Base-by-base conservation (phyloP, 2,888 invertebrate species). In the Drosophila maculinotata region DNA sequence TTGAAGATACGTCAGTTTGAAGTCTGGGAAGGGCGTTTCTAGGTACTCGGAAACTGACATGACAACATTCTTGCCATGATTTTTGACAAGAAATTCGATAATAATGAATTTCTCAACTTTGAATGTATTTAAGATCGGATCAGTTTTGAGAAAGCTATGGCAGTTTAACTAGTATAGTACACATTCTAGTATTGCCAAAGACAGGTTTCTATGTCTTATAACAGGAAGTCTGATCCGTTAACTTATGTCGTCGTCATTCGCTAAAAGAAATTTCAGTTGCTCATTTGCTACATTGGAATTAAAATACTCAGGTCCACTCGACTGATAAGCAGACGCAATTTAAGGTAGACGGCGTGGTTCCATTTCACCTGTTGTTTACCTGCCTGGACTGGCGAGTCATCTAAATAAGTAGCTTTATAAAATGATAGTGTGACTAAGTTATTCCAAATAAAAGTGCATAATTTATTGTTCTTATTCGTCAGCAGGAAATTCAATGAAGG, bases 311-410 rank as follows among this genome's bases (percentile, higher is more conserved):
- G 10, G 26, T 4, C 14, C 15, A 30, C 7, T 15, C 20, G 14
- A 35, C 20, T 42, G 79, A 80, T 80, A 80, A 83, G 69, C 30
- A 35, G 30, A 20, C 44, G 45, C 73, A 63, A 62, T 44, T 58
- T 39, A 5, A 17, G 30, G 36, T 25, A 83, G 79, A 83, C 83
- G 31, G 66, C 67, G 1, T 75, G 79, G 63, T 53, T 36, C 33
- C 53, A 25, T 10, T 60, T 20, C 25, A 52, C 15, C 17, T 5
- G n/a, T 36, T 26, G 41, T 30, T 48, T 36, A 23, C 42, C 30
- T 15, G 25, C 23, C 44, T 26, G 33, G n/a, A 28, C 1, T 12
- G 12, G 12, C 65, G 35, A 47, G 15, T 57, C 57, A 57, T 20
- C 30, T 17, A 1, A 7, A n/a, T 8, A 31, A 5, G 39, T 36